Conservation (phyloP, 2,888 invertebrate genomes). For the Melinaea menophilus region DNA sequence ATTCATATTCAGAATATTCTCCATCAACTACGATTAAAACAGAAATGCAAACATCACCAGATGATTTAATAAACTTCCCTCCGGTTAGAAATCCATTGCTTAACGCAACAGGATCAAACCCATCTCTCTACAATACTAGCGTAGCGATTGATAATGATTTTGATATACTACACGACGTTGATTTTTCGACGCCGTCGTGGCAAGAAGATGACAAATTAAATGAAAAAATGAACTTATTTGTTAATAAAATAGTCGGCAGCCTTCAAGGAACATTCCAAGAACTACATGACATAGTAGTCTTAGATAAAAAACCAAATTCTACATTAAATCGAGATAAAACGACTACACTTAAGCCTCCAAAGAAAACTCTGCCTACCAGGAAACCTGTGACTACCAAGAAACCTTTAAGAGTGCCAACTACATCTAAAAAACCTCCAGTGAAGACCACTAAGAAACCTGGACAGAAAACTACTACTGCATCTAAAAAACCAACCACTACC, state of each 20-base stretch:
- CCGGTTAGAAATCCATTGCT: conserved; percentile 91
- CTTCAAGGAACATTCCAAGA: conserved; percentile 90
- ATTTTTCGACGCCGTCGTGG: conserved; percentile 87
- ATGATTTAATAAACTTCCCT: conserved; percentile 88
- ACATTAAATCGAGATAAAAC: conserved; percentile 46
- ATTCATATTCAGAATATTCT: conserved; percentile 51
- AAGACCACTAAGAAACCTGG: conserved; percentile 67
- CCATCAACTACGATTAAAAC: conserved; percentile 59
- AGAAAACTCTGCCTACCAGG: conserved; percentile 43
- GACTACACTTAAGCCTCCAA: conserved; percentile 65
- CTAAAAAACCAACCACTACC: conserved; percentile 39
- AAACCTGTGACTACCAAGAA: conserved; percentile 68
- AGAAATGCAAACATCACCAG: conserved; percentile 82
- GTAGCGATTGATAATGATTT: conserved; percentile 76
- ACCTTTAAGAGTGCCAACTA: conserved; percentile 58
- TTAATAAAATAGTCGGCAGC: conserved; percentile 89
- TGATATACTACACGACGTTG: conserved; percentile 73
- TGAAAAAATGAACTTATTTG: conserved; percentile 88
- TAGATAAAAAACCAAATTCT: conserved; percentile 67
- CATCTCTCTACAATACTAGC: conserved; percentile 68
- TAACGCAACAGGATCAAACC: conserved; percentile 81
- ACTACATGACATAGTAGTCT: conserved; percentile 84
- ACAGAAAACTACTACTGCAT: conserved; percentile 36
- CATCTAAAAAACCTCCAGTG: conserved; percentile 56
- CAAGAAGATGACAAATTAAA: conserved; percentile 85